Conservation (phyloP, 2,113 vertebrate species). For the Ginglymostoma cirratum region DNA sequence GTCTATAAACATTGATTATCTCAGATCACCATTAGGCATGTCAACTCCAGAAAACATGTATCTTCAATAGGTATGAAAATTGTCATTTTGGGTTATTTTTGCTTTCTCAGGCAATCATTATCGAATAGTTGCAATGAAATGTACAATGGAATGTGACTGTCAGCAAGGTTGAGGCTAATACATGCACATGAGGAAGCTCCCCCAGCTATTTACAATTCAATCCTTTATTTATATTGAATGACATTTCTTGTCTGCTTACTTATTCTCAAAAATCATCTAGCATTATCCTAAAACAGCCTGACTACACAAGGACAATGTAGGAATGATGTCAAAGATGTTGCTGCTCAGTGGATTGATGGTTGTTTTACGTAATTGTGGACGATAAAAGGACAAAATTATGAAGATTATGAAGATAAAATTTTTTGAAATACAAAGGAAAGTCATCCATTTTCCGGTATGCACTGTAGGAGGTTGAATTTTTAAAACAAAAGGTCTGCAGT, state of each 20-base stretch:
- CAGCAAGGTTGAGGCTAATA: not conserved
- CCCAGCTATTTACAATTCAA: not conserved
- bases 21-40: not conserved
- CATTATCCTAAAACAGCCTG: not conserved
- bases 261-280: not conserved
- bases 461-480: not conserved
- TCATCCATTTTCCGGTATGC: not conserved
- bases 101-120: not conserved
- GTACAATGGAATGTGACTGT: not conserved
- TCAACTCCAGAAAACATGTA: not conserved
- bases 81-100: not conserved
- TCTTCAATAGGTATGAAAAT: not conserved
- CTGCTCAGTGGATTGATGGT: not conserved
- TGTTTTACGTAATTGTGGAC: not conserved
- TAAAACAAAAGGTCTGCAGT: not conserved
- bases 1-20: not conserved
- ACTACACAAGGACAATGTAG: not conserved
- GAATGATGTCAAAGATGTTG: not conserved
- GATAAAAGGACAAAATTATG: not conserved
- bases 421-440: not conserved
- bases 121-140: not conserved
- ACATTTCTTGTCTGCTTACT: not conserved
- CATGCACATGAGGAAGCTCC: not conserved
- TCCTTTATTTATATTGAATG: not conserved
- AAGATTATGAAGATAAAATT: not conserved